Conservation (phyloP, 2,888 invertebrate species). For the Acleris literana region DNA sequence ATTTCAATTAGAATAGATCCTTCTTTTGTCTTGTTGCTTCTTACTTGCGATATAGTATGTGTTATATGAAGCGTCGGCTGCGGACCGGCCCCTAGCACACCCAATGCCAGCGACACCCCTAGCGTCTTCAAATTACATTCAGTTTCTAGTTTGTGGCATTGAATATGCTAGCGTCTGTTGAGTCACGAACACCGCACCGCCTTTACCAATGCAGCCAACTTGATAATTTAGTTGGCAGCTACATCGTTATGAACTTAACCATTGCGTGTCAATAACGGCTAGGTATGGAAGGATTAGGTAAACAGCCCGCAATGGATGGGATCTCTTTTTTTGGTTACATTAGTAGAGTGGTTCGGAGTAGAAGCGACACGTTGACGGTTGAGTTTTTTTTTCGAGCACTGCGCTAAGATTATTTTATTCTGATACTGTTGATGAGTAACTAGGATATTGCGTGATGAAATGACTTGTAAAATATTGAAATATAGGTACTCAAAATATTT, state of each 20-base stretch:
- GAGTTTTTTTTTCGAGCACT: slow-evolving; percentile 25
- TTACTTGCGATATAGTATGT: slow-evolving; percentile 16
- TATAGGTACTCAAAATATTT: background rate
- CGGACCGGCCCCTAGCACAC: slow-evolving; percentile 55
- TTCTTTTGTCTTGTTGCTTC: no score
- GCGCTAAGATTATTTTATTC: slow-evolving; percentile 33
- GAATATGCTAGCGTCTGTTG: slow-evolving; percentile 53
- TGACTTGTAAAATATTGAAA: slow-evolving; percentile 8
- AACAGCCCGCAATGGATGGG: slow-evolving; percentile 23
- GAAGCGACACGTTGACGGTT: slow-evolving; percentile 32
- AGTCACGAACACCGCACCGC: slow-evolving; percentile 67
- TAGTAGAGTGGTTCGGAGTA: slow-evolving; percentile 6
- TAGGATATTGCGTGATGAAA: slow-evolving; percentile 23
- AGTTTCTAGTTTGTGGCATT: no score
- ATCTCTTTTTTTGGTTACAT: background rate
- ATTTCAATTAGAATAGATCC: no score
- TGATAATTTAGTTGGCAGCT: slow-evolving; percentile 48
- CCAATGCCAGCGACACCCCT: no score
- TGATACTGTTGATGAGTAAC: slow-evolving; percentile 31
- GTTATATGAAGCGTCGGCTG: slow-evolving; percentile 47
- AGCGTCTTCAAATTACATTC: no score
- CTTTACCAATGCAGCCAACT: slow-evolving; percentile 55
- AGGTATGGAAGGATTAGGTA: background rate
- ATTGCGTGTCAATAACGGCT: slow-evolving; percentile 46
- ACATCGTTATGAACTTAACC: slow-evolving; percentile 44